These are phyloP conservation scores for Drosophila mimetica DNA, from an alignment of 2,888 invertebrate species.

Conservation along the genomic window DNA sequence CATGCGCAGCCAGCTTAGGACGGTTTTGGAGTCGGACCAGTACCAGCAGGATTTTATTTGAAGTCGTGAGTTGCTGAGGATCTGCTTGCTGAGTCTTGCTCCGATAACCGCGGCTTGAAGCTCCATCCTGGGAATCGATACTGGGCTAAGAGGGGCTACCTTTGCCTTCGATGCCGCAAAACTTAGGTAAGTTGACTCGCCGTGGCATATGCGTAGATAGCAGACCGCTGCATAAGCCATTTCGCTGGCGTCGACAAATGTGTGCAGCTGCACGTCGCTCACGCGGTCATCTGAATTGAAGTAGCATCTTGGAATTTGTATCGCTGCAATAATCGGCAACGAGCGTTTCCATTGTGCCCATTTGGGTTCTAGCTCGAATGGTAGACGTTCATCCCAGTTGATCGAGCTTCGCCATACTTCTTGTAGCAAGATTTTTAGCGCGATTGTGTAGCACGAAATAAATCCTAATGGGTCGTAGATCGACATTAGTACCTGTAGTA, in stretches of 20 bases:
- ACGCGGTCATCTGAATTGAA: not conserved
- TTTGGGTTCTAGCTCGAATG: not conserved
- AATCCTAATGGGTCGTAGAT: constrained; percentile 1
- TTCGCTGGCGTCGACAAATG: not conserved
- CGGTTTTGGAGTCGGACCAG: not conserved
- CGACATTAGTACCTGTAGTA: not conserved
- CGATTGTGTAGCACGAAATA: constrained; percentile 4
- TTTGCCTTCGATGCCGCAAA: not conserved
- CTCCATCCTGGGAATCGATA: not conserved
- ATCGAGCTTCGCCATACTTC: not conserved
- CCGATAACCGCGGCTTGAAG: not conserved
- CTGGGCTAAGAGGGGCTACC: not conserved
- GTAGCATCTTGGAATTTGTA: not conserved
- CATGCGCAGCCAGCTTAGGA: constrained; percentile 2
- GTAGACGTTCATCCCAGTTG: not conserved
- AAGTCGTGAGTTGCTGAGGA: not conserved
- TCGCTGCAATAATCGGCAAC: not conserved
- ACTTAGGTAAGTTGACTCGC: too few species aligned
- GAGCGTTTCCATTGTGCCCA: not conserved
- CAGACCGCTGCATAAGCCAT: not conserved
- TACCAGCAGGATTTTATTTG: too few species aligned
- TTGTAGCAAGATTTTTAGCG: not conserved
- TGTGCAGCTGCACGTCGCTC: not conserved
- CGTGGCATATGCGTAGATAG: not conserved
- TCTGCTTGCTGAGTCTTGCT: not conserved